These are phyloP conservation scores for Ochlodes sylvanus DNA, from an alignment of 2,888 invertebrate genomes.

Conservation along the genomic window DNA sequence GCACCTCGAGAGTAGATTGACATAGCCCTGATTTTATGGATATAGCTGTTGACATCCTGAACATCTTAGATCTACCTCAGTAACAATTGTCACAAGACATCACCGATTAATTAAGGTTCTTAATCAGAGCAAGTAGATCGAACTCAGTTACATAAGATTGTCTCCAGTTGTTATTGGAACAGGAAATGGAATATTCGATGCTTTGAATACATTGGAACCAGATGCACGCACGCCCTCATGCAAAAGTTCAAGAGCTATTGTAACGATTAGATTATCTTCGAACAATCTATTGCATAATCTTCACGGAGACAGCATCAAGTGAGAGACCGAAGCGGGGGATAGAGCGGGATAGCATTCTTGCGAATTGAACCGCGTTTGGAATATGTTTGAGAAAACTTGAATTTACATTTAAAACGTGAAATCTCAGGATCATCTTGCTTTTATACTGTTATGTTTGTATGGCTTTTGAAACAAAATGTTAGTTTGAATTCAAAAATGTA, in stretches of 20 bases:
- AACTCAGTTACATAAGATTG: slow-evolving; percentile 9
- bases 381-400: slow-evolving; percentile 14
- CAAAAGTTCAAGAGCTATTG: slow-evolving; percentile 66
- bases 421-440: slow-evolving; percentile 2
- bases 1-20: too few relatives aligned
- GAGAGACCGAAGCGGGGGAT: slow-evolving; percentile 39
- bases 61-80: too few relatives aligned
- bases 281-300: slow-evolving; percentile 60
- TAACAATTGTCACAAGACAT: too few relatives aligned
- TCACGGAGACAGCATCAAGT: slow-evolving; percentile 42
- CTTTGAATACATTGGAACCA: slow-evolving; percentile 31
- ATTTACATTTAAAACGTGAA: slow-evolving; percentile 12
- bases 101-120: background rate
- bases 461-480: background rate
- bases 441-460: slow-evolving; percentile 4
- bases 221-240: slow-evolving; percentile 52
- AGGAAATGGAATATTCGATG: slow-evolving; percentile 31
- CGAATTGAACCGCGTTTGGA: slow-evolving; percentile 29
- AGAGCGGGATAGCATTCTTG: slow-evolving; percentile 35
- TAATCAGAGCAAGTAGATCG: background rate
- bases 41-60: too few relatives aligned
- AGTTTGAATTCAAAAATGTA: too few relatives aligned
- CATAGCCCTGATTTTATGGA: too few relatives aligned
- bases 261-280: slow-evolving; percentile 64
- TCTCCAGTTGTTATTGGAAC: slow-evolving; percentile 23